Base-by-base conservation (phyloP, 2,888 invertebrate genomes). In the Leptogaster cylindrica region DNA sequence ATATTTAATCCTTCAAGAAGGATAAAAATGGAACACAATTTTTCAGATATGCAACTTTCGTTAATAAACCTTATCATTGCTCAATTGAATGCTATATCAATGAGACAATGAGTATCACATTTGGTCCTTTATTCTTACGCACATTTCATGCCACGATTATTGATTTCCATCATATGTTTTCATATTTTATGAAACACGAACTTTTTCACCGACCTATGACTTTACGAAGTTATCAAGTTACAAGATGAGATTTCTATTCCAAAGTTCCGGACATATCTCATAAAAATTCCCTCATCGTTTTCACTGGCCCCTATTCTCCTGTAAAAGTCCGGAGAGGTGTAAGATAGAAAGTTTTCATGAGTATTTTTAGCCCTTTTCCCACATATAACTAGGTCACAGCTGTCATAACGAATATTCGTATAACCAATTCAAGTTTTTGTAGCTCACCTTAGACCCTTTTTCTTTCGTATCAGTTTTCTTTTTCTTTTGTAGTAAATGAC, bases 341-440 rank as follows among this genome's bases (percentile, higher is more conserved):
- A n/a, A 58, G 41, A 58, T 58, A 58, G 28, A 39, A 58, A 58
- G 23, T 39, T 58, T 39, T 12, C 39, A 39, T 25, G 36, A 25
- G n/a, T 39, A 36, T 25, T 58, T 58, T 58, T 31, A 58, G 58
- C 41, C 25, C 25, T 25, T 36, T 8, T 25, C 16, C 28, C 10
- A 23, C 27, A 58, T n/a, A n/a, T n/a, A n/a, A 25, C n/a, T 58
- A 58, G 58, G 58, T 58, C 58, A 58, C 58, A 58, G 58, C 58
- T 58, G 58, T 58, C 58, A 58, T 41, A 41, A 58, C 36, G 41
- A 41, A 41, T 58, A 25, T 41, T 41, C 58, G n/a, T 39, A 25
- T 23, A 58, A 27, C 39, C 41, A 58, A 39, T 58, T 18, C 39
- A 58, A 58, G 14, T 58, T 58, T 58, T 12, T 27, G n/a, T 25